These are phyloP conservation scores for Ooceraea biroi DNA, from an alignment of 1,140 invertebrate genomes.

Conservation along the genomic window DNA sequence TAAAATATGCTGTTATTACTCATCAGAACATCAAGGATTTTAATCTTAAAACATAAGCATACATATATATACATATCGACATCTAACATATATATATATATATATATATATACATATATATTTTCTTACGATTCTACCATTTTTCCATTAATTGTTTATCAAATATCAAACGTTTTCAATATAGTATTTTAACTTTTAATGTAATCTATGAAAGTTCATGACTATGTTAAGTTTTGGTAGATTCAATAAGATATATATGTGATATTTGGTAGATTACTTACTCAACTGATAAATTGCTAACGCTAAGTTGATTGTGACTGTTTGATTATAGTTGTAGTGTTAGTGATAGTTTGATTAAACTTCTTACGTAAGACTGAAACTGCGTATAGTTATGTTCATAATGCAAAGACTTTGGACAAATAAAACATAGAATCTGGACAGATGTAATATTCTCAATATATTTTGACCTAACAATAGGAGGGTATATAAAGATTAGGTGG, in stretches of 20 bases:
- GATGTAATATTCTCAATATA: conserved; percentile 8
- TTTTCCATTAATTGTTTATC: conserved; percentile 33
- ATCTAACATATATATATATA: conserved; percentile 66
- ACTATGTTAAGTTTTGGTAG: conserved; percentile 42
- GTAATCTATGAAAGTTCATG: conserved; percentile 44
- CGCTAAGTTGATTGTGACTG: conserved; percentile 41
- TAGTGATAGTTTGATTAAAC: neutral
- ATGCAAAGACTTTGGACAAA: conserved; percentile 67
- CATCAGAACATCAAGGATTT: conserved; percentile 26
- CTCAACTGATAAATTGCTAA: conserved; percentile 42
- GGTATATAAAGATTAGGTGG: conserved; percentile 34
- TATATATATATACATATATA: conserved; percentile 61
- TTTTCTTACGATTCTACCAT: conserved; percentile 66
- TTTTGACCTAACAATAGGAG: conserved; percentile 27
- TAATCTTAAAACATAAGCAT: conserved; percentile 48
- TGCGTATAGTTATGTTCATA: conserved; percentile 66
- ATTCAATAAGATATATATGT: conserved; percentile 6
- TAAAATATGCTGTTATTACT: conserved; percentile 53
- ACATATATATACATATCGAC: conserved; percentile 49
- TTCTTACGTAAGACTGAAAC: conserved; percentile 72
- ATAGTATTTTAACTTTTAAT: conserved; percentile 38
- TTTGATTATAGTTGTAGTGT: conserved; percentile 35
- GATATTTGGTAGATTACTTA: neutral
- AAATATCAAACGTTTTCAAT: conserved; percentile 37
- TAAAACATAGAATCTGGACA: conserved; percentile 62